These are phyloP conservation scores for Drosophila merina DNA, from an alignment of 2,888 invertebrate species.

Conservation along the genomic window DNA sequence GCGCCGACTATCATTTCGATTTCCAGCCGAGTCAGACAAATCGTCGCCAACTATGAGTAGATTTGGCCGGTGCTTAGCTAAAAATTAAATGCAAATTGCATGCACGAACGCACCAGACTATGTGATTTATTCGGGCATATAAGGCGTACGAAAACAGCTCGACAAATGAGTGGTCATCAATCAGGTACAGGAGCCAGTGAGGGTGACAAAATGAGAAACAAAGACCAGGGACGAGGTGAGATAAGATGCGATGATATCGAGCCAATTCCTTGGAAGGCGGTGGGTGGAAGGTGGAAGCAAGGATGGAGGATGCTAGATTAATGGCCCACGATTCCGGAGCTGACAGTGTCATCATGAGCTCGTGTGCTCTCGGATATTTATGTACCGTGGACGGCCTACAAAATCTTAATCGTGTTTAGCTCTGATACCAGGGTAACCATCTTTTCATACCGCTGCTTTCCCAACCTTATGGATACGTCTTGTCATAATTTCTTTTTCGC, in stretches of 20 bases:
- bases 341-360: slow-evolving; percentile 41
- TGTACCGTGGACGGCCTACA: slow-evolving; percentile 10
- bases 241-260: slow-evolving; percentile 20
- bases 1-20: slow-evolving; percentile 42
- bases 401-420: neutral
- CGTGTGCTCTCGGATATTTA: slow-evolving; percentile 24
- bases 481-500: slow-evolving; percentile 52
- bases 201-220: slow-evolving; percentile 11
- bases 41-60: slow-evolving; percentile 33
- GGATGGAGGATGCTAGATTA: slow-evolving; percentile 32
- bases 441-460: neutral
- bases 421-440: slow-evolving; percentile 21
- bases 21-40: slow-evolving; percentile 42
- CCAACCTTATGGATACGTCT: slow-evolving; percentile 35
- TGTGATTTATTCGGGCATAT: slow-evolving; percentile 56
- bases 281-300: neutral
- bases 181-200: slow-evolving; percentile 42
- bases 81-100: slow-evolving; percentile 66
- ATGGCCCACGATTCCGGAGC: slow-evolving; percentile 26
- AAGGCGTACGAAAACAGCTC: slow-evolving; percentile 26
- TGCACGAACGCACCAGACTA: slow-evolving; percentile 50
- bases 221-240: slow-evolving; percentile 25
- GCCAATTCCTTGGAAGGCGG: slow-evolving; percentile 16
- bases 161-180: slow-evolving; percentile 61
- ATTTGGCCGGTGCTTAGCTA: slow-evolving; percentile 34